Evolutionary conservation across 2,888 invertebrate genomes (phyloP), one percentile per base, ranked within the genome.

Genomic region (Pristionchus exspectatus): DNA sequence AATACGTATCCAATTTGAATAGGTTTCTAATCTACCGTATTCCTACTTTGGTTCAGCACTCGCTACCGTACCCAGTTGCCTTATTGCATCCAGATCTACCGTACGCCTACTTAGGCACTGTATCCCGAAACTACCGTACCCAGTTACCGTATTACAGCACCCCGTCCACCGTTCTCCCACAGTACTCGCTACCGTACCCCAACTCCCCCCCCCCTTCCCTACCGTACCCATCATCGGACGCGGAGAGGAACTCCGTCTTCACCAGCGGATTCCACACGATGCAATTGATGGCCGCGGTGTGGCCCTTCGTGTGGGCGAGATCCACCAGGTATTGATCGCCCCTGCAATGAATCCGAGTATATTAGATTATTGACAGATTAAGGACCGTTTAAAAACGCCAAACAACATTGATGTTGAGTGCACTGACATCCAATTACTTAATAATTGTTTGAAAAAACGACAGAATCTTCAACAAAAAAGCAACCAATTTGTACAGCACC

Each of bases 191-290:
- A n/a, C 69, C 69, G 18, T 27, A 27, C 69, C 44, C 69, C 27
- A 7, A 7, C 9, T 44, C 44, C 44, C 4, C 9, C n/a, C 9
- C 66, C 66, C 66, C 24, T 54, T 10, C n/a, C 21, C n/a, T 86
- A 66, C 24, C 95, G 93, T 91, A 96, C 96, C 98, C 97, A 95
- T 99, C 99, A 94, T 97, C 97, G 0, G 98, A 97, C 93, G 98
- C 97, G 0, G 99, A 99, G 93, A 99, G 96, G 95, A 99, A 99
- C 95, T 99, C 98, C 92, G 98, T 97, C 90, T 97, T 97, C 3
- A 96, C 96, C 92, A 97, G 97, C 0, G 99, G 99, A 96, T 98
- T 98, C 98, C 98, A 99, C 95, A 97, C 97, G 0, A 98, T 97
- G 88, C 97, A 96, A 94, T 98, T 98, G 9, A 99, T 95, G 56